Base-by-base conservation (phyloP, 2,888 invertebrate species). In the Leptogaster cylindrica region DNA sequence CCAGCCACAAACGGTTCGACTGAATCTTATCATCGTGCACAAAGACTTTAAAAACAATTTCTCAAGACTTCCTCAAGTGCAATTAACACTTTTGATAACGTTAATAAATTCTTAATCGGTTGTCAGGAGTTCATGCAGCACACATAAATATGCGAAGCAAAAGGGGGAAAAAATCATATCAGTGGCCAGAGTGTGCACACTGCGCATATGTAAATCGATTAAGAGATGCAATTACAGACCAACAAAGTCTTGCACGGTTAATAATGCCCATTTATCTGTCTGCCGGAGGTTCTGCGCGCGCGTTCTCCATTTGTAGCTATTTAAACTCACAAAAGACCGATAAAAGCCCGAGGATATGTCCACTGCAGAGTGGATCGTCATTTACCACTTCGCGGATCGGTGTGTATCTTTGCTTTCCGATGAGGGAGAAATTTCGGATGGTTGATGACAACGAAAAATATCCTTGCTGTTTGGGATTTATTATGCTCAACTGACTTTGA, bases 61-160 rank as follows among this genome's bases (percentile, higher is more conserved):
- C 52, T 16, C 52, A 52, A 52, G 52, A 31, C 31, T 16, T 16
- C 20, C n/a, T n/a, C n/a, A n/a, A 1, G 36, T 28, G 52, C 52
- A 52, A 52, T 52, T 52, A 52, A 52, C 52, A 52, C 52, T 52
- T 52, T 52, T 52, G 52, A 52, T 52, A 52, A 52, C 33, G 52
- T 20, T 33, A 52, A 52, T 52, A 52, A 52, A 52, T 52, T 52
- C 52, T 52, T 52, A 52, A 52, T 52, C 52, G 52, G 52, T 33
- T 33, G 52, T 52, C 52, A 52, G 2, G 6, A 18, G 10, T n/a
- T 7, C 7, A 16, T 10, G 6, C 28, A 31, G 12, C 20, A 20
- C 5, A 4, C 52, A 31, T 52, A 52, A 52, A 52, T 52, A 52
- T 52, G 31, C 51, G 3, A 31, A 31, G 4, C 51, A n/a, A 28